These are phyloP conservation scores for Tylochromis polylepis DNA, from an alignment of 2,113 vertebrate species.

Conservation along the genomic window DNA sequence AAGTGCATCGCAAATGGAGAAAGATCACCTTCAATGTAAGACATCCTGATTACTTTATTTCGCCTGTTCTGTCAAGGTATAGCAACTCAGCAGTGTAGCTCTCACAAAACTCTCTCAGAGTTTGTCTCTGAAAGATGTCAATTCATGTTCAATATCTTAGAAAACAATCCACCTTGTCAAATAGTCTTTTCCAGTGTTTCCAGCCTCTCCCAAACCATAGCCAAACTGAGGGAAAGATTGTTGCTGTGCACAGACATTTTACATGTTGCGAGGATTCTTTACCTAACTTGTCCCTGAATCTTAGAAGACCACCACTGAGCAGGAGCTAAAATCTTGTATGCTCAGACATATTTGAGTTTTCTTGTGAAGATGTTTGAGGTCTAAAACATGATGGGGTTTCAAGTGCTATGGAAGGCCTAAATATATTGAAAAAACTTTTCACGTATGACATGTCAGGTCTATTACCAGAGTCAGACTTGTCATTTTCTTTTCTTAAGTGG, in stretches of 20 bases:
- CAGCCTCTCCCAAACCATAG: neutral
- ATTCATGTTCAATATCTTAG: neutral
- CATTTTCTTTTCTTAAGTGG: neutral
- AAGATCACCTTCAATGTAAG: neutral
- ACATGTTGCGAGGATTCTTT: neutral
- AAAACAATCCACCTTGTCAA: neutral
- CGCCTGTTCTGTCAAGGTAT: neutral
- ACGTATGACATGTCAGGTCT: neutral
- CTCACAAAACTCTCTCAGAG: neutral
- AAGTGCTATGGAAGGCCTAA: neutral
- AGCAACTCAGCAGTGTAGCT: neutral
- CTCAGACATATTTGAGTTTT: neutral
- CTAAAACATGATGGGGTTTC: neutral
- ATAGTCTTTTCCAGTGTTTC: neutral
- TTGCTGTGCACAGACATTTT: neutral
- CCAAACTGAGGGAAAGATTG: neutral
- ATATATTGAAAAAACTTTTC: neutral
- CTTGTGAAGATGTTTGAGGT: neutral
- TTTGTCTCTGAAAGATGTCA: neutral
- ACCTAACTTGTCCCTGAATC: neutral
- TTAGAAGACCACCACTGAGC: neutral
- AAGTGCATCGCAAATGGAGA: neutral
- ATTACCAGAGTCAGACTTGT: neutral
- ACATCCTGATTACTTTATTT: neutral
- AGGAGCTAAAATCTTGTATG: neutral